phyloP scores from a whole-genome alignment of 2,797 vertebrate genomes.

The Gymnothorax reevesii region DNA sequence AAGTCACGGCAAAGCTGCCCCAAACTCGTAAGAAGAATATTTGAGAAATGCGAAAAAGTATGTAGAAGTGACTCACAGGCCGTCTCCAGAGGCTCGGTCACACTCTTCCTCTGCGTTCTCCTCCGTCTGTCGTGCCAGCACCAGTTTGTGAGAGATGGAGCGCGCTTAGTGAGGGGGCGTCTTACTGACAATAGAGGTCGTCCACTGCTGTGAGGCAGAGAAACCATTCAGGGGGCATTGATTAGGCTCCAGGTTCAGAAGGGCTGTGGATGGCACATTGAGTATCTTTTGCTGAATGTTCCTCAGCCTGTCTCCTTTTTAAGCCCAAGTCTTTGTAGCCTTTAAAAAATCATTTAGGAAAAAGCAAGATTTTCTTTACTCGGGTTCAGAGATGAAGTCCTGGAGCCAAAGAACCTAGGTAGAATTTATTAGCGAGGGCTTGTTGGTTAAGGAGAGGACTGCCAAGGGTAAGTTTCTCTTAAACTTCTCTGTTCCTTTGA shows the following conservation, averaged over 20 bases:
- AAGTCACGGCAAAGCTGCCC: neutral
- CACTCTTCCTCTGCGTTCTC: neutral
- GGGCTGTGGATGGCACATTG: neutral
- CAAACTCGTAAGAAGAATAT: neutral
- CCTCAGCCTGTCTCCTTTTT: neutral
- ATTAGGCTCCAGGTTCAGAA: neutral
- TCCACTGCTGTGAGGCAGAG: neutral
- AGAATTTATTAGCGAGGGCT: neutral
- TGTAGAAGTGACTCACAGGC: neutral
- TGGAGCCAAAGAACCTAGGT: neutral
- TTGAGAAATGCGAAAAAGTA: neutral
- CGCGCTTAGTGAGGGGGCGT: neutral
- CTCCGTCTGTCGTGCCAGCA: neutral
- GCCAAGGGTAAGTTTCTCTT: neutral
- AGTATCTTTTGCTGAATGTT: neutral
- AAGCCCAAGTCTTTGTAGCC: neutral
- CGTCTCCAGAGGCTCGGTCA: neutral
- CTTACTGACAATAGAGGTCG: neutral
- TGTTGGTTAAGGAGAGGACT: neutral
- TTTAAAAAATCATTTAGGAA: neutral
- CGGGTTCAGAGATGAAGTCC: neutral
- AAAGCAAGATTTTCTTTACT: neutral
- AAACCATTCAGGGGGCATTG: neutral
- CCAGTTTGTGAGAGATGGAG: neutral
- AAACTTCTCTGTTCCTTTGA: neutral